Evolutionary conservation across 2,888 invertebrate species (phyloP), one percentile per base, ranked within the genome.

Genomic region (Liopterus haemorrhoidalis): DNA sequence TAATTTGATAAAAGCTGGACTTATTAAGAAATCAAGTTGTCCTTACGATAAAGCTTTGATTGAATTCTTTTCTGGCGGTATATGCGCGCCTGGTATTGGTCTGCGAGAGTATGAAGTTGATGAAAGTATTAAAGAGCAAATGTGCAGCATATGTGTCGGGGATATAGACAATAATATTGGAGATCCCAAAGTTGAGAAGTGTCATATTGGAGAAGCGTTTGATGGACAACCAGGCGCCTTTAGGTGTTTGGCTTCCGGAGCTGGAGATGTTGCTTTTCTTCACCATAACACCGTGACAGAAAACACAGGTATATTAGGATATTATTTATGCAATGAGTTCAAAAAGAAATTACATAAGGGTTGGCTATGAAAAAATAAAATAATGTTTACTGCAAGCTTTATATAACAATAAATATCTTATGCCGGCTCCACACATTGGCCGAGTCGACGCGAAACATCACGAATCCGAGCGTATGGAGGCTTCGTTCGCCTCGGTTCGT

Each of bases 201-300:
- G 69, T 59, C 54, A 74, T 54, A 71, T 68, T 53, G 71, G 74
- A 52, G 69, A 70, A 46, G 50, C 60, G 5, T 72, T 63, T 58
- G 68, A 69, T 4, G 70, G 70, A 11, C 74, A 75, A 56, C 70
- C 70, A 36, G 76, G 71, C n/a, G 79, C 81, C 2, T 72, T 77
- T 49, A 70, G 76, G 48, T 86, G 86, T 60, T 70, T 86, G 14
- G 76, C 79, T 16, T 79, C 82, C 59, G 75, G 80, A 57, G 77
- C 76, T 4, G 85, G 81, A 1, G 81, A 86, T 58, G 78, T 87
- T 3, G 85, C 85, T 1, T 86, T 86, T 67, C 78, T 83, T 3
- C 74, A 76, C 54, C 79, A 79, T 60, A 71, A 73, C 4, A 76
- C 79, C 2, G 74, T 78, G 0, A 63, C 71, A 21, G 76, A 75